Evolutionary conservation across 2,888 invertebrate genomes (phyloP).

Genomic region (Ochropacha duplaris): DNA sequence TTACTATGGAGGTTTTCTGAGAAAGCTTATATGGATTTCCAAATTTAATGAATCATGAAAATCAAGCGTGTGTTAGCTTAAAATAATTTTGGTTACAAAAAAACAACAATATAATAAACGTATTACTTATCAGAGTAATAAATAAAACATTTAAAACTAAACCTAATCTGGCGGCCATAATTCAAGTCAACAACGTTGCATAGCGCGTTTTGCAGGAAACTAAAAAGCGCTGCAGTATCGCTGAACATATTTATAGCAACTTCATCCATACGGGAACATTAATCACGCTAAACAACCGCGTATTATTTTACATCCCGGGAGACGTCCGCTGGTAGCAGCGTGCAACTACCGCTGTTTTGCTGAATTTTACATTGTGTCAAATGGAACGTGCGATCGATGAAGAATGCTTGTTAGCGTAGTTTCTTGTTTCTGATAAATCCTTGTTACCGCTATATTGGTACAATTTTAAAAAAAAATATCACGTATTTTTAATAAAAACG

Average conservation of each 20-base stretch:
- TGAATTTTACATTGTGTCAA: slow-evolving; percentile 6
- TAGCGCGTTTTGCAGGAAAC: not conserved
- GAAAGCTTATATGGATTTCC: not conserved
- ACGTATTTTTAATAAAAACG: too few species aligned
- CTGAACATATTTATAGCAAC: slow-evolving; percentile 4
- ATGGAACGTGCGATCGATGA: slow-evolving; percentile 1
- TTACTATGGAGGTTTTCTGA: slow-evolving; percentile 37
- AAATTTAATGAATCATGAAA: not conserved
- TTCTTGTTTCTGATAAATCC: too few species aligned
- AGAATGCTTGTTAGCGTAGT: not conserved
- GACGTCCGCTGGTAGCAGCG: not conserved
- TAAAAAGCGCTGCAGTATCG: not conserved
- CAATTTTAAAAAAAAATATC: too few species aligned
- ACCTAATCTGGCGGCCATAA: slow-evolving; percentile 2
- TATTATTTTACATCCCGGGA: slow-evolving; percentile 3
- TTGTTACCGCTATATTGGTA: too few species aligned
- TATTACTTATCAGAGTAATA: too few species aligned
- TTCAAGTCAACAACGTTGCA: slow-evolving; percentile 2
- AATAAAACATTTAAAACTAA: too few species aligned
- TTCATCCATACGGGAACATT: slow-evolving; percentile 7
- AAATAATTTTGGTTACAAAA: too few species aligned
- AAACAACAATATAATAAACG: too few species aligned
- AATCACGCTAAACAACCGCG: slow-evolving; percentile 3
- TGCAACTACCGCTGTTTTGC: not conserved
- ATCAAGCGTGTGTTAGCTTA: too few species aligned